Conservation (phyloP, 2,113 vertebrate genomes). For the Elephas maximus region DNA sequence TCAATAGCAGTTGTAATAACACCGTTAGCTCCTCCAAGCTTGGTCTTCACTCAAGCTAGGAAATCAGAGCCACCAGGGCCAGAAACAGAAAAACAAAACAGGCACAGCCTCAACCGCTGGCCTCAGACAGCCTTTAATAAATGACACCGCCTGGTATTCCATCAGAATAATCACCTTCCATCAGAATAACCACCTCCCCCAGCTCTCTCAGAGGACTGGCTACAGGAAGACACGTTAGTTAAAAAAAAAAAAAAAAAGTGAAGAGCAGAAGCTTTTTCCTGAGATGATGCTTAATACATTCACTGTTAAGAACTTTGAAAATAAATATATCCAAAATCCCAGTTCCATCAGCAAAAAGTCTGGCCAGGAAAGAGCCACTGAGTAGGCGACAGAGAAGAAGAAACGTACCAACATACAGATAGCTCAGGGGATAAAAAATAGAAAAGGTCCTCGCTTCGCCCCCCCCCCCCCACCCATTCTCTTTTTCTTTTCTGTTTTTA, state of each 20-base stretch:
- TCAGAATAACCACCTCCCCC: slow-evolving; percentile 44
- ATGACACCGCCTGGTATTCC: neutral
- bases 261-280: slow-evolving; percentile 34
- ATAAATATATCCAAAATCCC: neutral
- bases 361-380: neutral
- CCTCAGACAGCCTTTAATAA: slow-evolving; percentile 74
- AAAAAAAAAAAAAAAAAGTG: neutral
- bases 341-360: neutral
- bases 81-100: slow-evolving; percentile 59
- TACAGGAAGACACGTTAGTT: slow-evolving; percentile 35
- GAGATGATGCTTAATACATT: neutral
- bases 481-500: neutral
- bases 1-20: neutral
- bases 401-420: neutral
- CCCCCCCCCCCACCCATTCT: too few relatives aligned
- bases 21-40: slow-evolving; percentile 9
- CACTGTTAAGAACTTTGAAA: neutral
- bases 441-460: neutral
- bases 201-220: slow-evolving; percentile 22
- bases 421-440: neutral
- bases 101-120: slow-evolving; percentile 43
- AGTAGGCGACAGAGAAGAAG: neutral
- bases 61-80: slow-evolving; percentile 68
- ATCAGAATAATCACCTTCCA: slow-evolving; percentile 73
- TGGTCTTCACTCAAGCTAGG: slow-evolving; percentile 38